phyloP scores from a whole-genome alignment of 2,888 invertebrate genomes.

The Epistrophella euchroma region DNA sequence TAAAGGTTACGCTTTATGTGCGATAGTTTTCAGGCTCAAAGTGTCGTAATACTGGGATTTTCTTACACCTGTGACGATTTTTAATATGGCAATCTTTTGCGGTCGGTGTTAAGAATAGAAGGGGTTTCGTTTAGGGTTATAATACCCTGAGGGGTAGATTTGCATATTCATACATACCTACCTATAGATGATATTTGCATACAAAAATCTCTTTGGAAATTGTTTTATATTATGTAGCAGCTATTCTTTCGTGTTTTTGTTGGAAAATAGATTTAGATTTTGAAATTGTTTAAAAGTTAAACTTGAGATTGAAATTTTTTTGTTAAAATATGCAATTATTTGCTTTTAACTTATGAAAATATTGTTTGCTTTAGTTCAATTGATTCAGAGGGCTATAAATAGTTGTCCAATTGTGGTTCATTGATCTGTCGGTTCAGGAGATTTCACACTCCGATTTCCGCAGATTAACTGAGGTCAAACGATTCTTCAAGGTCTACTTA shows the following conservation, averaged over 20 bases:
- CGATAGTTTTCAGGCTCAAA: slow-evolving; percentile 69
- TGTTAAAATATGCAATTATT: too few relatives aligned
- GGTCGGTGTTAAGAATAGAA: slow-evolving; percentile 2
- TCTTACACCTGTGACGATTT: slow-evolving; percentile 74
- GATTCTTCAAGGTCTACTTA: too few relatives aligned
- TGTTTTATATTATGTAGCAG: slow-evolving; percentile 38
- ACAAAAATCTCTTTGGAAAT: slow-evolving; percentile 64
- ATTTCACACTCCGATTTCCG: too few relatives aligned
- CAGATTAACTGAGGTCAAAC: too few relatives aligned
- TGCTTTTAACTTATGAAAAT: too few relatives aligned
- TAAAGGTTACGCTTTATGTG: slow-evolving; percentile 63
- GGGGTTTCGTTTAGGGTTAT: slow-evolving; percentile 28
- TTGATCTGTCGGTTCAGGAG: too few relatives aligned
- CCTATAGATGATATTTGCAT: slow-evolving; percentile 57
- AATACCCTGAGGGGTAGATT: slow-evolving; percentile 1
- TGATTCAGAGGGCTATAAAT: too few relatives aligned
- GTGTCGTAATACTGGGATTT: slow-evolving; percentile 70
- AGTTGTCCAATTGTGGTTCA: too few relatives aligned
- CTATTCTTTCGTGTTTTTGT: not conserved
- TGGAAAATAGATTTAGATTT: not conserved
- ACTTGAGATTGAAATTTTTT: too few relatives aligned
- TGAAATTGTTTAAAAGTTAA: not conserved
- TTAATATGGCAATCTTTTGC: slow-evolving; percentile 56
- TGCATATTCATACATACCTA: slow-evolving; percentile 36
- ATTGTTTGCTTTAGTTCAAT: too few relatives aligned